Evolutionary conservation across 2,113 vertebrate genomes (phyloP).

Genomic region (Myotis yumanensis): DNA sequence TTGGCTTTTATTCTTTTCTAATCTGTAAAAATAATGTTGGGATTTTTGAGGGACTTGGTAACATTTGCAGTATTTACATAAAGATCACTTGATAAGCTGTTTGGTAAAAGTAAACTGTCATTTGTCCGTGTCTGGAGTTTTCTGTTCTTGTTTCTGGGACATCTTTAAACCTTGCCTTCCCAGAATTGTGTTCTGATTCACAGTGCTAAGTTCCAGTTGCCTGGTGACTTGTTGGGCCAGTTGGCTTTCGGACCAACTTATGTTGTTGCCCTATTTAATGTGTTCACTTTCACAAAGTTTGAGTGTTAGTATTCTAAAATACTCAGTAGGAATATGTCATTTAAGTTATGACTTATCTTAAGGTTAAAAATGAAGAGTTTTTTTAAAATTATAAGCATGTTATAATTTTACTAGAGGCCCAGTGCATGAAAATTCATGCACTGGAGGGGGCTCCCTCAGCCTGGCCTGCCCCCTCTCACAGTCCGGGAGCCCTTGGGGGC

Average conservation of each 20-base stretch:
- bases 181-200: slow-evolving; percentile 62
- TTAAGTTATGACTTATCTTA: background rate
- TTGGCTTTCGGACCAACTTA: slow-evolving; percentile 51
- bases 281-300: background rate
- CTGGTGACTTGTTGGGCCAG: slow-evolving; percentile 20
- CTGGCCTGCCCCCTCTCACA: too few relatives aligned
- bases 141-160: slow-evolving; percentile 68
- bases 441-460: too few relatives aligned
- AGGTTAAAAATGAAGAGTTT: background rate
- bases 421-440: too few relatives aligned
- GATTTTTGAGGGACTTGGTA: slow-evolving; percentile 77
- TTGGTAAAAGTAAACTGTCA: slow-evolving; percentile 77
- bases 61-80: slow-evolving; percentile 73
- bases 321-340: background rate
- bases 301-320: background rate
- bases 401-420: background rate
- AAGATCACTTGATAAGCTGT: slow-evolving; percentile 74
- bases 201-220: background rate
- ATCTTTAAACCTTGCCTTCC: slow-evolving; percentile 61
- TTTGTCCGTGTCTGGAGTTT: slow-evolving; percentile 77
- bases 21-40: slow-evolving; percentile 83
- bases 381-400: slow-evolving; percentile 21
- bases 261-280: background rate
- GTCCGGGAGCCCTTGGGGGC: too few relatives aligned
- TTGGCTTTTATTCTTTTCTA: slow-evolving; percentile 81